Evolutionary conservation across 2,113 vertebrate species (phyloP), one percentile per base, ranked within the genome.

Genomic region (Mionectes macconnelli): DNA sequence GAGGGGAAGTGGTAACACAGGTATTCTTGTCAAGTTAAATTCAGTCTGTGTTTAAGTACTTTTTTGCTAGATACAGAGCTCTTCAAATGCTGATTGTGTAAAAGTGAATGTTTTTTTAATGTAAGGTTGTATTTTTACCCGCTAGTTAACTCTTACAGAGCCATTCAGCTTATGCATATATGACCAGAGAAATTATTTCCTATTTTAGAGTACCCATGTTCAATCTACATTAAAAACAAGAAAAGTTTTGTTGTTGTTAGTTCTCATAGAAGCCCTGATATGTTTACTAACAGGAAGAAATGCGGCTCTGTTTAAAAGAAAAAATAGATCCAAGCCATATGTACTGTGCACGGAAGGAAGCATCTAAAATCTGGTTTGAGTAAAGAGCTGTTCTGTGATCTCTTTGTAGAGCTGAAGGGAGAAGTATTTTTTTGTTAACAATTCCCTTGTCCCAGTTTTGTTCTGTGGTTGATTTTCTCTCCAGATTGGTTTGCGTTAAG

Each of bases 261-360:
- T 64, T 96, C 79, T 88, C 60, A 13, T 91, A 80, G 87, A 82
- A 84, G 72, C 40, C 79, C 93, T 89, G 77, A 30, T 86, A 63
- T 94, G 87, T 97, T 97, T 97, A 90, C 93, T 96, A 81, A 93
- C 93, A 94, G 95, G 97, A 97, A 97, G 87, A 96, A 96, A 97
- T 90, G 87, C 78, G 91, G 76, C 66, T 93, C 74, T 62, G 16
- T 84, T 88, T 94, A 91, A 84, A 86, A 90, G 95, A 73, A 87
- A 62, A 85, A 80, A 73, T 96, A 93, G 79, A 97, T 95, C 94
- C 45, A 73, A 90, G 79, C 97, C 95, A 90, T 90, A 72, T 94
- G 95, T 50, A 79, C 52, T 75, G 19, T 45, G 92, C 92, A 94
- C 13, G 66, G 91, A 96, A 93, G 87, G 80, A 93, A 92, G 73